These are phyloP conservation scores for Cephalopachus bancanus DNA, from an alignment of 2,797 vertebrate genomes.

Conservation along the genomic window DNA sequence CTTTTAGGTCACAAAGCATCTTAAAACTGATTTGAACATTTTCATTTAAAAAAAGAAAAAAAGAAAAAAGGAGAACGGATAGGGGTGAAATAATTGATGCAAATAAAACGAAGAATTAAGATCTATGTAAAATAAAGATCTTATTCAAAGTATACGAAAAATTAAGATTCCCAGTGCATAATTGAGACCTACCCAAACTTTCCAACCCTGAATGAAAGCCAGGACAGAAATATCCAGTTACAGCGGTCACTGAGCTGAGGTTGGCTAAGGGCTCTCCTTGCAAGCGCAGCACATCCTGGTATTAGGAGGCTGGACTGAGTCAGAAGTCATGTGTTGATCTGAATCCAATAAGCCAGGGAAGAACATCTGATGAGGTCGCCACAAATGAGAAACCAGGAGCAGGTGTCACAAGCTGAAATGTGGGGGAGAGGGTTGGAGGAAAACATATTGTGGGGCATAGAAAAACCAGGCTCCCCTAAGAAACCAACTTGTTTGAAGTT, in stretches of 20 bases:
- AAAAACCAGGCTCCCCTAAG: neutral
- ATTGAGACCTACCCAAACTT: constrained; percentile 37
- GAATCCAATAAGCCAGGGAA: constrained; percentile 31
- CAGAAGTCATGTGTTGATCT: neutral
- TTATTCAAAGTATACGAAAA: constrained; percentile 52
- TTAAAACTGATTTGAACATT: constrained; percentile 58
- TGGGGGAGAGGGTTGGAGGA: neutral
- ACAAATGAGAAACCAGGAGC: neutral
- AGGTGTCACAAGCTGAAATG: neutral
- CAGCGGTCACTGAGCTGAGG: neutral
- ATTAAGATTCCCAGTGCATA: constrained; percentile 35
- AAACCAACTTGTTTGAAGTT: neutral
- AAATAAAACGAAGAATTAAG: constrained; percentile 36
- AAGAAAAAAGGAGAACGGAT: neutral
- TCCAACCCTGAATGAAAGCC: neutral
- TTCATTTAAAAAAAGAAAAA: constrained; percentile 34
- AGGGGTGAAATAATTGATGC: constrained; percentile 14
- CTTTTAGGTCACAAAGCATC: constrained; percentile 58
- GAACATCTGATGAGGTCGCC: neutral
- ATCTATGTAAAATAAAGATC: constrained; percentile 30
- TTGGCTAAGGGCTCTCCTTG: neutral
- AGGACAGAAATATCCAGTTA: constrained; percentile 3
- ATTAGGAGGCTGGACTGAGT: neutral
- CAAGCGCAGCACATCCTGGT: neutral
- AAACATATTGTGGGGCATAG: neutral